These are phyloP conservation scores for Limosa lapponica DNA, from an alignment of 2,797 vertebrate genomes.

Conservation along the genomic window DNA sequence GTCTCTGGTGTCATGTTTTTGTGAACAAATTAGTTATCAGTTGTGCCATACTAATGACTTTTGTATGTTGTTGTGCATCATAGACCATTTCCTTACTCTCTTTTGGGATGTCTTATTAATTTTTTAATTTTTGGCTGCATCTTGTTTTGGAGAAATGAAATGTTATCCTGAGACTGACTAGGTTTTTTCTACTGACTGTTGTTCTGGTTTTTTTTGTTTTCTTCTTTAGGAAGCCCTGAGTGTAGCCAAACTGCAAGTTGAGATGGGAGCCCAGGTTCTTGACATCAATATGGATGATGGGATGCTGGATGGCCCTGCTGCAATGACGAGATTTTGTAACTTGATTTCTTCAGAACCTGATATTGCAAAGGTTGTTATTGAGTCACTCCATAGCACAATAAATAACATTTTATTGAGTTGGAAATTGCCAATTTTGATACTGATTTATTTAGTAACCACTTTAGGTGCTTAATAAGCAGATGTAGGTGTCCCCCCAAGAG, in stretches of 20 bases:
- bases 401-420: neutral
- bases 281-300: conserved; percentile 99
- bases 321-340: conserved; percentile 94
- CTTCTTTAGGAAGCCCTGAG: conserved; percentile 87
- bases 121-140: neutral
- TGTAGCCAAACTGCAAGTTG: conserved; percentile 92
- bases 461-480: neutral
- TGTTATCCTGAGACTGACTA: neutral
- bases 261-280: conserved; percentile 95
- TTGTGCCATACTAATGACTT: neutral
- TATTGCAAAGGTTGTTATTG: conserved; percentile 85
- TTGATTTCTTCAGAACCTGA: conserved; percentile 93
- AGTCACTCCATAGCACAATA: neutral
- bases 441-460: neutral
- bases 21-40: neutral
- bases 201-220: neutral
- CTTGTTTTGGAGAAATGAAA: neutral
- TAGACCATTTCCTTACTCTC: neutral
- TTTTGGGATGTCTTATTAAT: neutral
- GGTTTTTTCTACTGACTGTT: neutral
- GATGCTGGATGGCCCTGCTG: conserved; percentile 90
- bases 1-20: neutral
- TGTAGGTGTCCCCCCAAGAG: neutral
- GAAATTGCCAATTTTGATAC: neutral
- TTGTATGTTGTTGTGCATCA: neutral